Evolutionary conservation across 2,888 invertebrate species (phyloP), one percentile per base, ranked within the genome.

Genomic region (Lasioglossum calceatum): DNA sequence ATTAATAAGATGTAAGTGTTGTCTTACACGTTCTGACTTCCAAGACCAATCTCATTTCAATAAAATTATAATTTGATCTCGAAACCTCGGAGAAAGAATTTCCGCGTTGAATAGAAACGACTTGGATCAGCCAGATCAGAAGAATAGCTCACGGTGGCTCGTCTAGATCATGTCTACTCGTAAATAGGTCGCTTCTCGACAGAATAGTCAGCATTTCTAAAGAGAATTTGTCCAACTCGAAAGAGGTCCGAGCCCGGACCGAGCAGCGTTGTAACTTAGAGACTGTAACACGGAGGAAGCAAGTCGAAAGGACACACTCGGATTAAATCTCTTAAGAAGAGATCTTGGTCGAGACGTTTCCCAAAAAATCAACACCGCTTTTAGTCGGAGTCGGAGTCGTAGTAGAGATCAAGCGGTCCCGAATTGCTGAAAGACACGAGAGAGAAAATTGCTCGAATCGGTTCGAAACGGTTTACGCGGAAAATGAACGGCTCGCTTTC

Each of bases 401-500:
- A 54, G 23, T 10, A 32, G 14, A 61, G 61, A 32, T 27, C 27
- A 16, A 27, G 27, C 61, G 5, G 27, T 61, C 14, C 27, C 12
- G 76, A 50, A 82, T 61, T 39, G 7, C n/a, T 58, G 23, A 39
- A 61, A 71, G 27, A 27, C 61, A 14, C 27, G 61, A 27, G 27
- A 61, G 61, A 32, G 61, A 61, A 32, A 61, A 16, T 61, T 12
- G 27, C 61, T 61, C 14, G 61, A 27, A 27, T 61, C 19, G 7
- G 70, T 39, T 39, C 39, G 70, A 23, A 73, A 32, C 73, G 73
- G 73, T 50, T 73, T 73, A 47, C 27, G 47, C 39, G 23, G 39
- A 4, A 70, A 76, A 77, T 16, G 83, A 82, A 61, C 32, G 42
- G 7, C 2, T 16, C 54, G n/a, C 39, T 83, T 83, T 84, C 27